Base-by-base conservation (phyloP, 2,113 vertebrate genomes). In the Aphyosemion australe region DNA sequence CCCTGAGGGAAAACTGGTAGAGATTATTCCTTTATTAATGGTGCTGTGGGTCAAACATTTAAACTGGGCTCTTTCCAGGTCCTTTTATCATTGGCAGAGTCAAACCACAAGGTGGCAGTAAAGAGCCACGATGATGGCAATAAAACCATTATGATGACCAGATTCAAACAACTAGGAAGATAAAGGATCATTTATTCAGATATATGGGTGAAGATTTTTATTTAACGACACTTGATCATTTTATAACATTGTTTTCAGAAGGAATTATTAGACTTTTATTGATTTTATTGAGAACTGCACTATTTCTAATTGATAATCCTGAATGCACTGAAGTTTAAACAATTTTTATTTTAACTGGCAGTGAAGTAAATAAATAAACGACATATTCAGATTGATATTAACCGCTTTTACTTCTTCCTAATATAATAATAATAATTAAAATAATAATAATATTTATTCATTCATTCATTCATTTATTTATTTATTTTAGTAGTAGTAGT, bases 91-190 rank as follows among this genome's bases (percentile, higher is more conserved):
- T 19, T 83, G 34, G 14, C 75, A 63, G 41, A 6, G 0, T 42
- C 45, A 63, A 6, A 43, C 85, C 87, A 83, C 1, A 7, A 55
- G 85, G 45, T 76, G 83, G 81, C 79, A 87, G 70, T 86, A 10
- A 65, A 83, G 70, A 43, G 14, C 62, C 26, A 56, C 45, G 15
- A 7, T 26, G 31, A 56, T 39, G 13, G 10, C 4, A 46, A 20
- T 20, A 1, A 15, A 18, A 46, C 5, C 41, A 32, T 15, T 0
- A 12, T 42, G 34, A 61, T 31, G 1, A 65, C 12, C 31, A 15
- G 46, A 12, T 20, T 15, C 5, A n/a, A 18, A 12, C n/a, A 32
- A 53, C 10, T 0, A 43, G 14, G 1, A 53, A 26, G 1, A 39
- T 18, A 31, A 47, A 55, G 61, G 12, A 6, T 53, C 11, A 21